Percentiles rank a stretch among this genome's conserved stretches.
Conservation (phyloP, 2,888 invertebrate genomes). For the Aphelenchoides bicaudatus region DNA sequence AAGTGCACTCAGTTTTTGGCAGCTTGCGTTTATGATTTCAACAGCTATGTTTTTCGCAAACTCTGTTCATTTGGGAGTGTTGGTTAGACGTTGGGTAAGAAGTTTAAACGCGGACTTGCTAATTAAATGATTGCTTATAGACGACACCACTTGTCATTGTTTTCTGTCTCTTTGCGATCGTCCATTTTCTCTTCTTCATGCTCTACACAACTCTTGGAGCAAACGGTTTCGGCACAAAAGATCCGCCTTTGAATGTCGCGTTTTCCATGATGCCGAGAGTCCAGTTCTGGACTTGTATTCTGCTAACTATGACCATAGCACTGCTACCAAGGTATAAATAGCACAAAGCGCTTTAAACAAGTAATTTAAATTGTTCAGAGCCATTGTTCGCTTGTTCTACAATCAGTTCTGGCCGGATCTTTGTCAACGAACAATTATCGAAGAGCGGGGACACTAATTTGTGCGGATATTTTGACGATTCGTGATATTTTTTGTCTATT, state of each 20-base stretch:
- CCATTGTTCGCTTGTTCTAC: not conserved
- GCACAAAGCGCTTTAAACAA: too few relatives aligned
- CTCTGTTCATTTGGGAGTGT: constrained; percentile 77
- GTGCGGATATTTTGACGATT: too few relatives aligned
- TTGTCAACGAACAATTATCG: constrained; percentile 1
- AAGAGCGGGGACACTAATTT: constrained; percentile 2
- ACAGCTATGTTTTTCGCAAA: constrained; percentile 82
- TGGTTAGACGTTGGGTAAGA: constrained; percentile 29
- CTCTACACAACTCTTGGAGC: constrained; percentile 37
- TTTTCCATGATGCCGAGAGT: constrained; percentile 1
- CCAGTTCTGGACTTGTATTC: constrained; percentile 36
- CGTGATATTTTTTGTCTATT: too few relatives aligned
- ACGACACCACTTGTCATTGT: constrained; percentile 32
- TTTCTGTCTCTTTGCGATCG: constrained; percentile 37
- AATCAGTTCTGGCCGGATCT: constrained; percentile 2
- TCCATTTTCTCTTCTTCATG: constrained; percentile 40
- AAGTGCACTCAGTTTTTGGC: constrained; percentile 74
- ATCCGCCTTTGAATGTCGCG: constrained; percentile 10
- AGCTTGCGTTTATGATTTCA: constrained; percentile 81
- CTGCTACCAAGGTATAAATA: constrained; percentile 33
- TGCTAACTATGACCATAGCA: constrained; percentile 37
- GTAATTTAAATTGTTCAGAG: too few relatives aligned
- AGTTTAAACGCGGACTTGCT: not conserved
- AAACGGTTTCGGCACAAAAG: constrained; percentile 11
- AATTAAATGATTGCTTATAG: constrained; percentile 23